Evolutionary conservation across 1,140 invertebrate genomes (phyloP), one percentile per base, ranked within the genome.

Genomic region (Drosophila albomicans): DNA sequence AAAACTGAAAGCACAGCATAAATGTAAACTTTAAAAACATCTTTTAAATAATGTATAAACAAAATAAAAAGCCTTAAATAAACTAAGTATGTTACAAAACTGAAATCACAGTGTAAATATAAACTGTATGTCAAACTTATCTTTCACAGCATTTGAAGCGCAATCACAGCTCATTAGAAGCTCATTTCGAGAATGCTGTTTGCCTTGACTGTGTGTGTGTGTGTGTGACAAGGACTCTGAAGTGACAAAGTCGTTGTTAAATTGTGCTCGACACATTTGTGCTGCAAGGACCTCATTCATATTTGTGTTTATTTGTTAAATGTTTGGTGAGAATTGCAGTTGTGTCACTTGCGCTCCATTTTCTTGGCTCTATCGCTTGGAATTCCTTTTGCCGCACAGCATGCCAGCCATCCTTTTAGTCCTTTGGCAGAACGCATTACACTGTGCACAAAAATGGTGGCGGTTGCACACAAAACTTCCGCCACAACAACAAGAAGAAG

Each of bases 391-490:
- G 7, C 8, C 3, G 20, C 20, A 25, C 20, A 25, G 20, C 20
- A 25, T 57, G 32, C 2, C 35, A 13, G 51, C 46, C 11, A 43
- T 20, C 38, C n/a, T 41, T 48, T 54, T 41, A 8, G 32, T 25
- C 13, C 38, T 45, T 28, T 28, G 41, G 32, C 35, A 46, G 43
- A 69, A 52, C 35, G 20, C 68, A 71, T 30, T 41, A 45, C 49
- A 48, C 71, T 52, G 63, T 74, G 69, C 49, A 74, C 71, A 74
- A 74, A 80, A 86, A 86, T 88, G 76, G 76, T 88, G 76, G 76
- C 82, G 84, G 68, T 84, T 79, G 80, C 84, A 72, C 84, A 72
- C 73, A 71, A 64, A 80, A 84, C 82, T 87, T 87, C 82, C 82
- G 78, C 61, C 52, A 64, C 56, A 68, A 80, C 68, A 66, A 57